Evolutionary conservation across 2,113 vertebrate genomes (phyloP), one percentile per base, ranked within the genome.

Genomic region (Gracilinanus agilis): DNA sequence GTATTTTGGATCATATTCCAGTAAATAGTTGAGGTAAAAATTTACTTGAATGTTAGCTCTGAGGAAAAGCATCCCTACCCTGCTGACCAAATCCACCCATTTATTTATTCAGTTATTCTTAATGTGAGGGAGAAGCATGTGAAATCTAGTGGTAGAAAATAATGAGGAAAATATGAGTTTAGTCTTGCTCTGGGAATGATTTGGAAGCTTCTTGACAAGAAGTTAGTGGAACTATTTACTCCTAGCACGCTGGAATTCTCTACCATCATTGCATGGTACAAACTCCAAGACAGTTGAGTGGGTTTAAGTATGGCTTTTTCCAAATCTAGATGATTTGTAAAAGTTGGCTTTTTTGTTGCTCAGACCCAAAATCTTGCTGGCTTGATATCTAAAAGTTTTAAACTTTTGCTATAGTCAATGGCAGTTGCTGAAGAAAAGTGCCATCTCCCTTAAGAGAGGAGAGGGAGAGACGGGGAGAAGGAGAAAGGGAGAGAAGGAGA

Each of bases 381-480:
- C 54, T 93, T 24, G 23, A 40, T 29, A 92, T 34, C 25, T 95
- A 56, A 12, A 44, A 23, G 90, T 96, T 92, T 83, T 53, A 44
- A 44, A 95, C 90, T 54, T 92, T 55, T 92, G 55, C 21, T 92
- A 90, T 88, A 94, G 92, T 8, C 10, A 88, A 23, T 34, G 54
- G 53, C 27, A 83, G 7, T n/a, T 16, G 19, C 61, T 67, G 13
- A 34, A 91, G 53, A 90, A 90, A 75, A 75, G 56, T 54, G 4
- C 44, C 19, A 56, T 83, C 67, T 3, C 58, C 11, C 27, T 27
- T 10, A 11, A 9, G 8, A 27, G 23, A 55, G 23, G 55, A 55
- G 23, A 55, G 55, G 21, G 55, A 55, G 19, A 23, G 55, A 55
- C 16, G 23, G 55, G 1, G 25, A 27, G 56, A 25, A 5, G 24